Evolutionary conservation across 2,113 vertebrate species (phyloP), one percentile per base, ranked within the genome.

Genomic region (Addax nasomaculatus): DNA sequence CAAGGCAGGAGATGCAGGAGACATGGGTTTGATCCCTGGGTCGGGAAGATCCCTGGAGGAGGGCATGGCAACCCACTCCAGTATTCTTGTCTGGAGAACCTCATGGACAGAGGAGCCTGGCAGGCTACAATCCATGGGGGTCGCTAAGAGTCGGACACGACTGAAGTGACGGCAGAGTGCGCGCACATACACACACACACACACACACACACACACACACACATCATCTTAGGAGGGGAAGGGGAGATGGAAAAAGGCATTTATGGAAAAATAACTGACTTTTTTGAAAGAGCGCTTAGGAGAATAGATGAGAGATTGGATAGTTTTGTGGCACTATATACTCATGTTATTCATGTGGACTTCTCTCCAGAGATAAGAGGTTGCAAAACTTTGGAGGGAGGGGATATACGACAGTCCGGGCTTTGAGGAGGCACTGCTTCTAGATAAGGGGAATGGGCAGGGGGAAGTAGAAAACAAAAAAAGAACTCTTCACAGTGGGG

Each of bases 91-190:
- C 70, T 43, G 70, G 39, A 76, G 70, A 43, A 25, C 70, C 23
- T 76, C 70, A 43, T 43, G 23, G 70, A 76, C 70, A 76, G 39
- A 76, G 39, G 39, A 43, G 36, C 70, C 39, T 76, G 39, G 23
- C 1, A 1, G 36, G 36, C 39, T 76, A 19, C 23, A 76, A 27
- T 43, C 23, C 39, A 76, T 23, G 39, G 23, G 39, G 39, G 39
- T 27, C 6, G 3, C 39, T 43, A 73, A 39, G 39, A 43, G 70
- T 76, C 1, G 15, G 70, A 76, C 70, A 27, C 1, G 70, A 27
- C 39, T 76, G 23, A 76, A 76, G 39, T 1, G 0, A 43, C 0
- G 0, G 36, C 21, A 43, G 70, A 76, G 70, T 0, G 0, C 2
- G 5, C 14, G 30, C 12, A 19, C 64, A 36, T 8, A 27, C 29